Percentiles rank a stretch among this genome's conserved stretches.
These are phyloP conservation scores for Ischnura elegans DNA, from an alignment of 2,888 invertebrate genomes.

Conservation along the genomic window DNA sequence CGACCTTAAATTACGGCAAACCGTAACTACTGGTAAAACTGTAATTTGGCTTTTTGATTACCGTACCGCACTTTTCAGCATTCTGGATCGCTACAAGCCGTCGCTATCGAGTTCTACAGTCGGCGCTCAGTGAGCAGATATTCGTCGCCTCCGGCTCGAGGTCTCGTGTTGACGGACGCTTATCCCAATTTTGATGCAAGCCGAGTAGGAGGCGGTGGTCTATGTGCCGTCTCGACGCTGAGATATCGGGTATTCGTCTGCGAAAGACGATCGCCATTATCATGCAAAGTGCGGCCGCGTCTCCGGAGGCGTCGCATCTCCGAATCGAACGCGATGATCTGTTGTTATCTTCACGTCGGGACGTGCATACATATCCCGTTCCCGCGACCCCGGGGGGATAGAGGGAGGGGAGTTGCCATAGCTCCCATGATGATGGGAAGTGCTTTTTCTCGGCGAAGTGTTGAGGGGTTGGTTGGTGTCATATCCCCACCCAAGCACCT, in stretches of 20 bases:
- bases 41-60: no score
- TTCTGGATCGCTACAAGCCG: no score
- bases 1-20: no score
- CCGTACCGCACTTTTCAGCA: no score
- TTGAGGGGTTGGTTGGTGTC: neutral
- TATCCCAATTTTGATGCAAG: constrained; percentile 13
- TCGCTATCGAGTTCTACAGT: no score
- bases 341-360: constrained; percentile 2
- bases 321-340: constrained; percentile 15
- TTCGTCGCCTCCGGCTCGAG: neutral
- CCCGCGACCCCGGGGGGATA: neutral
- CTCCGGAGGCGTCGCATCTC: neutral
- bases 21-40: no score
- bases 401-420: neutral
- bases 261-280: constrained; percentile 26
- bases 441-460: neutral
- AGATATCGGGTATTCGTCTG: neutral
- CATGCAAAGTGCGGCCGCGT: constrained; percentile 2
- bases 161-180: neutral
- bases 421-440: neutral
- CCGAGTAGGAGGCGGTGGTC: neutral
- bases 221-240: neutral
- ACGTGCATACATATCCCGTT: neutral
- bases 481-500: neutral
- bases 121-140: neutral